Evolutionary conservation across 2,888 invertebrate species (phyloP), one percentile per base, ranked within the genome.

Genomic region (Lacanobia oleracea): DNA sequence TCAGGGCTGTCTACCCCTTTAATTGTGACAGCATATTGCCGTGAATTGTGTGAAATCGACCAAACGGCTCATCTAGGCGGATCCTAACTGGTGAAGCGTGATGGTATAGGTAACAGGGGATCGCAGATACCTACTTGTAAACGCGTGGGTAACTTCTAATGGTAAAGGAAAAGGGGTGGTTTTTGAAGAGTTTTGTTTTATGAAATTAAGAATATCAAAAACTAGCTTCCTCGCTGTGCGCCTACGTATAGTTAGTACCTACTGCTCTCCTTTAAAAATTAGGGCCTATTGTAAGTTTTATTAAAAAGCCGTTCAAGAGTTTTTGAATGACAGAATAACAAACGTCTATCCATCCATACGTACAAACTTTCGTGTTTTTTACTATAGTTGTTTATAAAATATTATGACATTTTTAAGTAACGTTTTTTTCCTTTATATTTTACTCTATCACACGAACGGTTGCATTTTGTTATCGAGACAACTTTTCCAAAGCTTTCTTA

Each of bases 11-110:
- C 72, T 77, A 79, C 85, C 92, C 91, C 92, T 88, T 92, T 95
- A 94, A 94, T 94, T 94, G 94, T 89, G 91, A 93, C 93, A 93
- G 92, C 94, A 92, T 92, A 93, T 91, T 89, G 90, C 87, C 88
- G 89, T 89, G 91, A 90, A 93, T 93, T 91, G 94, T 89, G 93
- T 94, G 94, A 94, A 94, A 93, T 94, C 93, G 92, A 93, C 92
- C 94, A 89, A 88, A 91, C 84, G 88, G 78, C 72, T 85, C 87
- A 91, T 90, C 91, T 91, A 88, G 89, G 86, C 84, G 83, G 79
- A 61, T 12, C 53, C 66, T 23, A 60, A 23, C 63, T 60, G 53
- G 48, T 43, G 66, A 81, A 77, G 86, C 81, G 72, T 84, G 54
- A 72, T 68, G 57, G 61, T 77, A 45, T 54, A 56, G 68, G 56